Percentiles rank a stretch among this genome's conserved stretches.
phyloP scores from a whole-genome alignment of 2,888 invertebrate species.

The Hemistola chrysoprasaria region DNA sequence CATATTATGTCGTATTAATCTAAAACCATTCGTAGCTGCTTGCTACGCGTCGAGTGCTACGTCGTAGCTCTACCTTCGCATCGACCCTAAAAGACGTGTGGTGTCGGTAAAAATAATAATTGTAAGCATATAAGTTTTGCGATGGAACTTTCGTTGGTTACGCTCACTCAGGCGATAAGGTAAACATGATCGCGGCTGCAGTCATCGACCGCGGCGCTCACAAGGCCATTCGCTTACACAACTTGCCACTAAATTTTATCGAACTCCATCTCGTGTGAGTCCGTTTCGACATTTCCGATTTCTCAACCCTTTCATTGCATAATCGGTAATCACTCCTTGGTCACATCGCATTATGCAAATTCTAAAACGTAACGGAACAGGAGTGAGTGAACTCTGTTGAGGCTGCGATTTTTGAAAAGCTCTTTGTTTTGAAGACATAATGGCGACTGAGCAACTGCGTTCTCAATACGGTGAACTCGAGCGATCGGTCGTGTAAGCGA shows the following conservation, averaged over 20 bases:
- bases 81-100: conserved; percentile 32
- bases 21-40: background rate
- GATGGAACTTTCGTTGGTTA: conserved; percentile 61
- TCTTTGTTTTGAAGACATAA: conserved; percentile 67
- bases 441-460: conserved; percentile 55
- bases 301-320: conserved; percentile 18
- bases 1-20: no score
- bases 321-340: conserved; percentile 14
- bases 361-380: conserved; percentile 37
- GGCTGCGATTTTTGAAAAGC: conserved; percentile 47
- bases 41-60: conserved; percentile 35
- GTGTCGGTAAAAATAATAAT: conserved; percentile 41
- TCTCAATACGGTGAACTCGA: conserved; percentile 73
- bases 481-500: conserved; percentile 48
- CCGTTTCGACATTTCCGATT: conserved; percentile 17
- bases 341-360: conserved; percentile 35
- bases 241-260: conserved; percentile 57
- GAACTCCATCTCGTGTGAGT: conserved; percentile 39
- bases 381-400: conserved; percentile 37
- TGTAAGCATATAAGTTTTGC: conserved; percentile 45
- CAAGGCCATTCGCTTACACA: conserved; percentile 78
- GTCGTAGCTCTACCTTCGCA: conserved; percentile 36
- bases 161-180: conserved; percentile 65
- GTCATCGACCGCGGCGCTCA: conserved; percentile 65
- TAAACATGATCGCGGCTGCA: conserved; percentile 64